Evolutionary conservation across 2,797 vertebrate genomes (phyloP).

Genomic region (Phoxinus dragarum): DNA sequence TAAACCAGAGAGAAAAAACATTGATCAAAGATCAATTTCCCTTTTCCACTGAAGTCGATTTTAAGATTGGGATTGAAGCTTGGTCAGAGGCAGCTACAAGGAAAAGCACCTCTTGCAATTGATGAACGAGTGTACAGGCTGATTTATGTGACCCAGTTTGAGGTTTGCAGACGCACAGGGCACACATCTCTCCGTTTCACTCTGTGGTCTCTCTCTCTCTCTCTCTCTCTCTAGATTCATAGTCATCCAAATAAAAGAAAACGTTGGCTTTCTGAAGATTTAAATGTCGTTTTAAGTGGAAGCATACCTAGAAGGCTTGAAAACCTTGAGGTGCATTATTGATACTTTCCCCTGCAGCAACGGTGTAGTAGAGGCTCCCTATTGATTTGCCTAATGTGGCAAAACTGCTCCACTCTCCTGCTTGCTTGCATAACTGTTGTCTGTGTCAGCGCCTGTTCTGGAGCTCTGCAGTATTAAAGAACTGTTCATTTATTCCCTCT

Average conservation of each 20-base stretch:
- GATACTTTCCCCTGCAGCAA: constrained; percentile 40
- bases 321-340: constrained; percentile 39
- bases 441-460: constrained; percentile 40
- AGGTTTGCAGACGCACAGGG: constrained; percentile 28
- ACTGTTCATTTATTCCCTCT: constrained; percentile 60
- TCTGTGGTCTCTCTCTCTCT: neutral
- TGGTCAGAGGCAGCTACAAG: constrained; percentile 12
- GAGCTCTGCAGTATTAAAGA: constrained; percentile 45
- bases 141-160: constrained; percentile 44
- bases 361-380: constrained; percentile 34
- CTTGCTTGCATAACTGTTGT: constrained; percentile 58
- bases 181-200: constrained; percentile 3
- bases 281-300: constrained; percentile 14
- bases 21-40: constrained; percentile 36
- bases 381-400: constrained; percentile 51
- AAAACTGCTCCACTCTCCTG: constrained; percentile 48
- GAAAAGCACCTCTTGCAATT: constrained; percentile 36
- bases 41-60: constrained; percentile 16
- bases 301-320: constrained; percentile 11
- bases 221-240: neutral
- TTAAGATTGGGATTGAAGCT: constrained; percentile 28
- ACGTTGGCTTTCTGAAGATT: neutral
- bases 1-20: constrained; percentile 14
- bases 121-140: constrained; percentile 21
- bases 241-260: constrained; percentile 11